A percentile compares a stretch with the other conserved stretches of the same genome.
These are phyloP conservation scores for human DNA, from an alignment of 2,113 vertebrate species.

Conservation along the genomic window GRCh38 chr21:36574501-36575000, in stretches of 20 bases:
- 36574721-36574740: background rate
- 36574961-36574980: background rate
- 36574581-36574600: background rate
- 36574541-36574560: background rate
- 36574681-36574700: background rate
- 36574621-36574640: background rate
- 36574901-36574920: background rate
- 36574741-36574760: background rate
- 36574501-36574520: background rate
- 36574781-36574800: background rate
- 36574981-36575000: background rate
- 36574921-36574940: too few species aligned
- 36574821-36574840: background rate
- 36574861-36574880: background rate
- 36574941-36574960: background rate
- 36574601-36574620: background rate
- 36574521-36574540: background rate
- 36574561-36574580: fast-evolving
- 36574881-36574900: background rate
- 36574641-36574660: background rate
- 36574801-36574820: background rate
- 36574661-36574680: background rate
- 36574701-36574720: background rate
- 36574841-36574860: background rate
- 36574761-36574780: background rate